Percentiles rank a stretch among this genome's conserved stretches.
Evolutionary conservation across 2,113 vertebrate species (phyloP).

Genomic region (Cercopithecus mona): DNA sequence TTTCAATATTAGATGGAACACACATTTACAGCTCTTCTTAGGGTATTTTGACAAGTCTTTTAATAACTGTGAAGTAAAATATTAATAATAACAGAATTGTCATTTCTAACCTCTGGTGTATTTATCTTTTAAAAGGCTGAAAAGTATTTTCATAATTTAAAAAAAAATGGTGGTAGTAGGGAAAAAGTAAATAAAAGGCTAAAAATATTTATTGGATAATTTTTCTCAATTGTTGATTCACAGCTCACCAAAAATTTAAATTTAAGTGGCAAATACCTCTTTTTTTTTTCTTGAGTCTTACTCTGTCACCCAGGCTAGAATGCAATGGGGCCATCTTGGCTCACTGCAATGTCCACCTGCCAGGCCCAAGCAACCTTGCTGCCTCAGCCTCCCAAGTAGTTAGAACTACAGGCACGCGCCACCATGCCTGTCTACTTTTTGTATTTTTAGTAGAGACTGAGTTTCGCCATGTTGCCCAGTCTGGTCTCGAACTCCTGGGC

Average conservation of each 20-base stretch:
- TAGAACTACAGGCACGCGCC: too few species aligned
- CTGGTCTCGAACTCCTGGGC: too few species aligned
- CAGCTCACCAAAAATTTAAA: background rate
- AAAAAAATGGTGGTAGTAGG: background rate
- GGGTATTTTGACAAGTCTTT: background rate
- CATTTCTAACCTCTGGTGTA: background rate
- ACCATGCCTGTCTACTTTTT: too few species aligned
- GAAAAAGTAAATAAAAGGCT: background rate
- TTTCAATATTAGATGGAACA: background rate
- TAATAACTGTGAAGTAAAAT: conserved; percentile 5
- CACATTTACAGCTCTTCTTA: background rate
- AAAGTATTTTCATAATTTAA: background rate
- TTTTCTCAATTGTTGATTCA: background rate
- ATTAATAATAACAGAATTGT: background rate
- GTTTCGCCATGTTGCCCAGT: too few species aligned
- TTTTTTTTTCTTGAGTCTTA: too few species aligned
- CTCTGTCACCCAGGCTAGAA: too few species aligned
- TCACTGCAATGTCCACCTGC: too few species aligned
- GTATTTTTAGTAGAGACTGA: too few species aligned
- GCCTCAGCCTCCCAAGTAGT: too few species aligned
- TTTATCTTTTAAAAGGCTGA: conserved; percentile 17
- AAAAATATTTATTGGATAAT: background rate
- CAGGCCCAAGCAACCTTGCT: too few species aligned
- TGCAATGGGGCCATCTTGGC: too few species aligned
- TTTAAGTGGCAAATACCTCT: background rate